Conservation (phyloP, 2,797 vertebrate genomes). For the Sebastes matsubarae region DNA sequence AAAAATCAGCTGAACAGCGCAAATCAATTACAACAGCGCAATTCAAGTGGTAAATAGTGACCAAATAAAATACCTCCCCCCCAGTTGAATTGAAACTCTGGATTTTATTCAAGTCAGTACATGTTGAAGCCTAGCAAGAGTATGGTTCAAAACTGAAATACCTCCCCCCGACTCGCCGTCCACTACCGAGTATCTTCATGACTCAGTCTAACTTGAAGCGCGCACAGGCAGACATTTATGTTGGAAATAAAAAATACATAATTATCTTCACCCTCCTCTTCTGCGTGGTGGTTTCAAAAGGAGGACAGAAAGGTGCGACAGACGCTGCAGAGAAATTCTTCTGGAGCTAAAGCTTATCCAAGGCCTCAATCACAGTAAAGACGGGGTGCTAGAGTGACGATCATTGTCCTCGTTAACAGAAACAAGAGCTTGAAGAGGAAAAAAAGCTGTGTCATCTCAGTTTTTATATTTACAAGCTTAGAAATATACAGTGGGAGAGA, state of each 20-base stretch:
- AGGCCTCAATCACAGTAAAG: slow-evolving; percentile 69
- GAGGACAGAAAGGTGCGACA: slow-evolving; percentile 48
- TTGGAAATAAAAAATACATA: slow-evolving; percentile 40
- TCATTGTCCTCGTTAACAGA: slow-evolving; percentile 60
- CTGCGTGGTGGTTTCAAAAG: slow-evolving; percentile 44
- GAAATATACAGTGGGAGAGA: slow-evolving; percentile 69
- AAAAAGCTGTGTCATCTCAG: slow-evolving; percentile 56
- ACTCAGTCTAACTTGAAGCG: slow-evolving; percentile 50
- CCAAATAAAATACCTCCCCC: slow-evolving; percentile 70
- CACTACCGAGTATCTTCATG: slow-evolving; percentile 50
- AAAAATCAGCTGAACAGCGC: slow-evolving; percentile 34
- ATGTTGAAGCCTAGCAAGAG: slow-evolving; percentile 64
- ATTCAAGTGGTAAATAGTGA: slow-evolving; percentile 50
- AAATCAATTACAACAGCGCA: slow-evolving; percentile 45
- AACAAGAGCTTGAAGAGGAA: slow-evolving; percentile 61
- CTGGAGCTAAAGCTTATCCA: slow-evolving; percentile 64
- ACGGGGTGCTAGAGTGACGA: slow-evolving; percentile 26
- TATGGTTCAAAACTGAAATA: slow-evolving; percentile 36
- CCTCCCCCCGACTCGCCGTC: slow-evolving; percentile 2
- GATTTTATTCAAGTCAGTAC: slow-evolving; percentile 83
- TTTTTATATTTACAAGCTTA: slow-evolving; percentile 78
- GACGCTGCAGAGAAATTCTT: slow-evolving; percentile 51
- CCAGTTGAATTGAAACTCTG: slow-evolving; percentile 76
- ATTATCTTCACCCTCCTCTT: slow-evolving; percentile 66
- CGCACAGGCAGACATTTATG: slow-evolving; percentile 48